Evolutionary conservation across 2,888 invertebrate genomes (phyloP).

Genomic region (Dusona sp.): DNA sequence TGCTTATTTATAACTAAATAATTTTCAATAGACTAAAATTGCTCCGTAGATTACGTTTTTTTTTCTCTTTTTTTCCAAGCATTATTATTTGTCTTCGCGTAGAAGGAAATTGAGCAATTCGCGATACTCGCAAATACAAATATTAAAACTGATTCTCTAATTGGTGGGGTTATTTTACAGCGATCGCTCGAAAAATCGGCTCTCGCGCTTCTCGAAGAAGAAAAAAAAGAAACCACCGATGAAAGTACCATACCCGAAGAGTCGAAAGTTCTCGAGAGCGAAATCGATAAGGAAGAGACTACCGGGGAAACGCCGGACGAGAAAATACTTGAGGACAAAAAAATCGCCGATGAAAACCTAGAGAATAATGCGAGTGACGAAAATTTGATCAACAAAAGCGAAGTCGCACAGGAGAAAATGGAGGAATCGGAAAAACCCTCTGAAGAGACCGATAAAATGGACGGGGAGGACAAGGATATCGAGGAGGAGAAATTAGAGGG

Average conservation of each 20-base stretch:
- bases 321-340: constrained; percentile 54
- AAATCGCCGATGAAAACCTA: constrained; percentile 67
- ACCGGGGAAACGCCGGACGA: constrained; percentile 83
- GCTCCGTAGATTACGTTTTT: constrained; percentile 39
- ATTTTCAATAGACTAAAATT: constrained; percentile 62
- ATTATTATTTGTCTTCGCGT: constrained; percentile 56
- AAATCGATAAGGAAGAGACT: constrained; percentile 73
- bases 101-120: constrained; percentile 33
- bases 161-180: constrained; percentile 68
- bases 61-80: constrained; percentile 23
- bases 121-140: not conserved
- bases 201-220: constrained; percentile 77
- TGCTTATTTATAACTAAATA: constrained; percentile 71
- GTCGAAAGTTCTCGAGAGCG: constrained; percentile 48
- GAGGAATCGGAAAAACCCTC: constrained; percentile 56
- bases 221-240: constrained; percentile 71
- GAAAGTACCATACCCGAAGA: constrained; percentile 80
- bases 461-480: constrained; percentile 88
- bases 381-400: constrained; percentile 1
- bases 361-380: constrained; percentile 48
- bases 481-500: constrained; percentile 79
- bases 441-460: constrained; percentile 89
- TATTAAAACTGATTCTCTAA: constrained; percentile 57
- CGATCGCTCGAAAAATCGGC: constrained; percentile 81
- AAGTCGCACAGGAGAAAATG: constrained; percentile 69